Conservation (phyloP, 2,113 vertebrate genomes). For the Neogobius melanostomus region DNA sequence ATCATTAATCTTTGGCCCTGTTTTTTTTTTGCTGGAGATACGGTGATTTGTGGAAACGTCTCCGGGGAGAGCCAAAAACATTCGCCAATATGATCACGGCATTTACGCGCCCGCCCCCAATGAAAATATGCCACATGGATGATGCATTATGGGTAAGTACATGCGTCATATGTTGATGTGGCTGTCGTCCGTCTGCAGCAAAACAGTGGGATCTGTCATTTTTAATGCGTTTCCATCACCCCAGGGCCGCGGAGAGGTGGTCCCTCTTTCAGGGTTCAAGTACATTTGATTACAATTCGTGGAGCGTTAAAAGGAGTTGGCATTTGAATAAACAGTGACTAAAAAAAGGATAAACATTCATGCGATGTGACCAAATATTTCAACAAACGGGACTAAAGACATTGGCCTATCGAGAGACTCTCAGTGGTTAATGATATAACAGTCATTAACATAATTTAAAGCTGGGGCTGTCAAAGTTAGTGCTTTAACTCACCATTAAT, state of each 20-base stretch:
- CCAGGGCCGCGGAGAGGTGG: slow-evolving; percentile 28
- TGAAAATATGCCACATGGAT: slow-evolving; percentile 79
- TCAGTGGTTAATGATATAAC: too few species aligned
- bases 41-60: slow-evolving; percentile 70
- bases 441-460: too few species aligned
- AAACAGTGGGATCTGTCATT: slow-evolving; percentile 53
- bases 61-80: slow-evolving; percentile 65
- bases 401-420: too few species aligned
- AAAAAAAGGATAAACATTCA: not conserved
- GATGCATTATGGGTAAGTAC: slow-evolving; percentile 68
- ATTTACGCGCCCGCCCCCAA: slow-evolving; percentile 61
- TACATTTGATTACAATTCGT: slow-evolving; percentile 54
- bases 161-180: slow-evolving; percentile 67
- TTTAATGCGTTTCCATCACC: slow-evolving; percentile 44
- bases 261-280: slow-evolving; percentile 39
- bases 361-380: not conserved
- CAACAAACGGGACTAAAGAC: not conserved
- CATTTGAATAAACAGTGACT: not conserved
- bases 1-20: slow-evolving; percentile 80
- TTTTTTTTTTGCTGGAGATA: slow-evolving; percentile 62
- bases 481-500: too few species aligned
- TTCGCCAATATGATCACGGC: slow-evolving; percentile 76
- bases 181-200: slow-evolving; percentile 55
- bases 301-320: not conserved
- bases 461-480: too few species aligned